Conservation (phyloP, 2,888 invertebrate genomes). For the Macropis europaea region DNA sequence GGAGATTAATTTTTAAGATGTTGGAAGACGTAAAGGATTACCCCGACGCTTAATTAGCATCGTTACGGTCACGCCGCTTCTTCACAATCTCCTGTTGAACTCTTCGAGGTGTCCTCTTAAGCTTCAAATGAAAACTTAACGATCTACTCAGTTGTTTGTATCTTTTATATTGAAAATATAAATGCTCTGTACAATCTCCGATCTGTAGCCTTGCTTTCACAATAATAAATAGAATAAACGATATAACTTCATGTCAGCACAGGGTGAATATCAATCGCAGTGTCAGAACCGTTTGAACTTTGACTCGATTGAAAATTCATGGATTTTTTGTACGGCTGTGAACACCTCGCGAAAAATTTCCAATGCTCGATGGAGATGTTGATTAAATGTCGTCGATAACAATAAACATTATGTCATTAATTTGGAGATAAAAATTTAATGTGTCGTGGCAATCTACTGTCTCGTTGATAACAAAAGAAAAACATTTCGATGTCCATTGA, state of each 20-base stretch:
- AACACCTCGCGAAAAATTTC: background rate
- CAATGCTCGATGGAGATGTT: background rate
- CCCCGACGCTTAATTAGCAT: slow-evolving; percentile 48
- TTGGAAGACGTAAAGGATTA: slow-evolving; percentile 57
- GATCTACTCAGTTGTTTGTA: background rate
- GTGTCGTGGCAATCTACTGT: background rate
- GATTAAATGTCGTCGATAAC: background rate
- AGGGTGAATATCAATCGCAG: too few species aligned
- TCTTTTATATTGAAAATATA: slow-evolving; percentile 44
- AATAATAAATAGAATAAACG: slow-evolving; percentile 4
- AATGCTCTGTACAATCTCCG: slow-evolving; percentile 17
- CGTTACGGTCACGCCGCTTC: slow-evolving; percentile 45
- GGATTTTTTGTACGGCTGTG: background rate
- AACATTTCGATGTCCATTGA: background rate
- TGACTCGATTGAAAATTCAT: background rate
- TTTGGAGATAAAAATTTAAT: background rate
- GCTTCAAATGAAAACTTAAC: background rate
- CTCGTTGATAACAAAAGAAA: background rate
- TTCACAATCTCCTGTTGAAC: background rate
- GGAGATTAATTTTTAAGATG: slow-evolving; percentile 71
- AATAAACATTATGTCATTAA: background rate
- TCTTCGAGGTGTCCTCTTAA: background rate
- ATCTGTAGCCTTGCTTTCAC: background rate
- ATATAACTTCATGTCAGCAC: too few species aligned
- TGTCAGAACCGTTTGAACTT: too few species aligned